A percentile compares a stretch with the other conserved stretches of the same genome.
Evolutionary conservation across 2,113 vertebrate genomes (phyloP).

Genomic region (Butorides virescens): DNA sequence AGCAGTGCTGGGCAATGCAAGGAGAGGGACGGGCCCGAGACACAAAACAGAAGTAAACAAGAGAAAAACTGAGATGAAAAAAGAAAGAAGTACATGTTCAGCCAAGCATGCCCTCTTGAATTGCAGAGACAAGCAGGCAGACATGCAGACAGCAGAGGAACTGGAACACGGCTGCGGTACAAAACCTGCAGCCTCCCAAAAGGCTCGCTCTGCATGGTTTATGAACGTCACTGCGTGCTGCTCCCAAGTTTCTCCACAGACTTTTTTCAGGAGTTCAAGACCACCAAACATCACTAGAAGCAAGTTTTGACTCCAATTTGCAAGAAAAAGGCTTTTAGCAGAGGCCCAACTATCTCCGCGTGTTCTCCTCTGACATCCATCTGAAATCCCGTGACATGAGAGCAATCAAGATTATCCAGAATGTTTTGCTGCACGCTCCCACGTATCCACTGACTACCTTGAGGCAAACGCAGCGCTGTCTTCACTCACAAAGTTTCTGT

Average conservation of each 20-base stretch:
- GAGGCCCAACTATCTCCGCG: accelerated
- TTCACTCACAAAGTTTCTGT: neutral
- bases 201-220: accelerated
- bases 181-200: neutral
- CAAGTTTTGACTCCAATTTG: neutral
- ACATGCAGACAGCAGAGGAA: neutral
- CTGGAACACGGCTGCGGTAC: accelerated
- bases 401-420: neutral
- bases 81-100: no score
- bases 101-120: neutral
- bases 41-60: accelerated
- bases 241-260: neutral
- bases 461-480: neutral
- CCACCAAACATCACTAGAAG: neutral
- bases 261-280: neutral
- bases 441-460: neutral
- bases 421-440: neutral
- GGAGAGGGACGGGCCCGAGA: neutral
- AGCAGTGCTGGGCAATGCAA: neutral
- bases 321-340: neutral
- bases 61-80: neutral
- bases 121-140: neutral
- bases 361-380: neutral
- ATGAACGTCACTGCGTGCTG: accelerated
- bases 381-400: neutral